Evolutionary conservation across 2,113 vertebrate genomes (phyloP).

Genomic region (Istiophorus platypterus): DNA sequence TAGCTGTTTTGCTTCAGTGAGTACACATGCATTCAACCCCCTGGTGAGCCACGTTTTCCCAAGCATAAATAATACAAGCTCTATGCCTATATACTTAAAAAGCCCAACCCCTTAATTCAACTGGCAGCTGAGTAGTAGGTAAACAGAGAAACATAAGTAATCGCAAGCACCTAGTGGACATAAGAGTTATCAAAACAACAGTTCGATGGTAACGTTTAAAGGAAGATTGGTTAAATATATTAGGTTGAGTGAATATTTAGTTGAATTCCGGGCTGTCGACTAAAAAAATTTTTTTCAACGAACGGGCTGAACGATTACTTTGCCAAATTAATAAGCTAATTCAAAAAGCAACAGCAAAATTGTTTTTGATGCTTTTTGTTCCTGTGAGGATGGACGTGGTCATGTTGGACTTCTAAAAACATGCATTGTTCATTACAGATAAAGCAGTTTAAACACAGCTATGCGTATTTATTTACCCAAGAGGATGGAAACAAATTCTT

Average conservation of each 20-base stretch:
- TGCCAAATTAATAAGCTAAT: neutral
- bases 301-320: neutral
- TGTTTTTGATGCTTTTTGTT: neutral
- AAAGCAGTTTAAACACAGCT: neutral
- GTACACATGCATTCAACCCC: slow-evolving; percentile 44
- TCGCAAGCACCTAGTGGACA: neutral
- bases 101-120: neutral
- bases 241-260: neutral
- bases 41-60: slow-evolving; percentile 45
- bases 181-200: neutral
- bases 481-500: neutral
- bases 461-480: neutral
- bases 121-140: slow-evolving; percentile 4
- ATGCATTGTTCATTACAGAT: neutral
- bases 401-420: no score
- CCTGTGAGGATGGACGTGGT: neutral
- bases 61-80: slow-evolving; percentile 58
- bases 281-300: neutral
- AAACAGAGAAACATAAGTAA: neutral
- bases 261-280: neutral
- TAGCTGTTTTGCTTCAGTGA: slow-evolving; percentile 58
- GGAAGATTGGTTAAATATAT: no score
- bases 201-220: neutral
- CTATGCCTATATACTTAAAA: slow-evolving; percentile 42
- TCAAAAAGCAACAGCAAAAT: neutral